A percentile compares a stretch with the other conserved stretches of the same genome.
These are phyloP conservation scores for Sciurus niger DNA, from an alignment of 2,113 vertebrate genomes.

Conservation along the genomic window DNA sequence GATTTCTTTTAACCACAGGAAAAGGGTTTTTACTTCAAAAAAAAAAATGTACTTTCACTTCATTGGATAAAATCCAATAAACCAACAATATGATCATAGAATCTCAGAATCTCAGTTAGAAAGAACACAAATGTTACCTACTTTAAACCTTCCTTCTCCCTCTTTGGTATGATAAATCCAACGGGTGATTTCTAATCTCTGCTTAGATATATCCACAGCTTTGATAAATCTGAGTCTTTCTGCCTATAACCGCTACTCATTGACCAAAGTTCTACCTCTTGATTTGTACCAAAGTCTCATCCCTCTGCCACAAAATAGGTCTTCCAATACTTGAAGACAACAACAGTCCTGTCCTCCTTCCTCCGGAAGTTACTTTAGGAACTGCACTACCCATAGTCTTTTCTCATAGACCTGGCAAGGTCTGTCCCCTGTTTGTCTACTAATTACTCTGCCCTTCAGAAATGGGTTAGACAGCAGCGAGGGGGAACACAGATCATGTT, in stretches of 20 bases:
- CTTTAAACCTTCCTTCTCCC: background rate
- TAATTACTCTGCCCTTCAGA: constrained; percentile 81
- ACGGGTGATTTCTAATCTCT: background rate
- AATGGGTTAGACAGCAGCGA: constrained; percentile 70
- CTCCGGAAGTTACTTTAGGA: constrained; percentile 64
- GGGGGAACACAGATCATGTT: constrained; percentile 73
- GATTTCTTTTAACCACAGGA: constrained; percentile 12
- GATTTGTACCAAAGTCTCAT: background rate
- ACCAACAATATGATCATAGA: background rate
- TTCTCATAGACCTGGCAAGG: constrained; percentile 39
- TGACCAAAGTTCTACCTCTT: background rate
- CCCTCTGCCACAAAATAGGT: constrained; percentile 13
- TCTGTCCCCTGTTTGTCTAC: constrained; percentile 68
- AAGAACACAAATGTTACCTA: background rate
- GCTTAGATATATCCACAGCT: background rate
- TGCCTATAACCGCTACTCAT: background rate
- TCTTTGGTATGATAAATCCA: background rate
- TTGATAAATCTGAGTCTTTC: background rate
- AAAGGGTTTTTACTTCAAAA: background rate
- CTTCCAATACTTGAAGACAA: constrained; percentile 37
- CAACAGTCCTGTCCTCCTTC: background rate
- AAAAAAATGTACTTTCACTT: constrained; percentile 53
- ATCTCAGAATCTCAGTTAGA: background rate
- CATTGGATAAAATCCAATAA: constrained; percentile 40
- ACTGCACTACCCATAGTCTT: background rate